Evolutionary conservation across 1,140 invertebrate genomes (phyloP).

Genomic region (Panagrolaimus sp.): DNA sequence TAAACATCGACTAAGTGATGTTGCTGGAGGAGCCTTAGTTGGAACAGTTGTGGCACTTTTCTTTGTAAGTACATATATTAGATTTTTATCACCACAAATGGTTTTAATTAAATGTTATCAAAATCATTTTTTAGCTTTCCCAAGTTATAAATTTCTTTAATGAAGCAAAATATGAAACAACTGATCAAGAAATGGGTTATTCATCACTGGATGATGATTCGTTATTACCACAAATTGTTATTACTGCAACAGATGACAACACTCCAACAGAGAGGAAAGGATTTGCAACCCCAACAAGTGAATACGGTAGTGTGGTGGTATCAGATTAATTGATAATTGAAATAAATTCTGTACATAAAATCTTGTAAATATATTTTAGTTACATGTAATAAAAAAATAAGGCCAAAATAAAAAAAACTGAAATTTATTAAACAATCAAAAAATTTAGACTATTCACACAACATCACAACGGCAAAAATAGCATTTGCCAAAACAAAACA

Average conservation of each 20-base stretch:
- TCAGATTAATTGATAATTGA: not conserved
- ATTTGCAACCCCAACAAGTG: conserved; percentile 8
- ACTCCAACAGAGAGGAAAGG: conserved; percentile 7
- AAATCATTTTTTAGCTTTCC: conserved; percentile 24
- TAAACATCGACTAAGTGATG: conserved; percentile 75
- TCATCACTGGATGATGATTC: not conserved
- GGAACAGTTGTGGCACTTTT: conserved; percentile 65
- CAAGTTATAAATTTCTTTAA: conserved; percentile 35
- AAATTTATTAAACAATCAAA: too few species aligned
- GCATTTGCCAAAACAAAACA: too few species aligned
- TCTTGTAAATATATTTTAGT: conserved; percentile 29
- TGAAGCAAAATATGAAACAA: conserved; percentile 31
- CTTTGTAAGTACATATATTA: conserved; percentile 65
- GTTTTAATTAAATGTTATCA: not conserved
- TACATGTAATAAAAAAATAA: too few species aligned
- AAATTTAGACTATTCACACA: too few species aligned
- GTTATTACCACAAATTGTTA: not conserved
- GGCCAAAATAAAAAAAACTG: too few species aligned
- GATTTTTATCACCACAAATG: too few species aligned
- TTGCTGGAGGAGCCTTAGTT: conserved; percentile 66
- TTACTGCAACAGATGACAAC: conserved; percentile 2
- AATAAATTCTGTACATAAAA: conserved; percentile 6
- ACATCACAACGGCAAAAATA: too few species aligned
- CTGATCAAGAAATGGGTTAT: not conserved
- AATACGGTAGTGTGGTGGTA: conserved; percentile 27